Evolutionary conservation across 2,888 invertebrate species (phyloP), one percentile per base, ranked within the genome.

Genomic region (Electrophaes corylata): DNA sequence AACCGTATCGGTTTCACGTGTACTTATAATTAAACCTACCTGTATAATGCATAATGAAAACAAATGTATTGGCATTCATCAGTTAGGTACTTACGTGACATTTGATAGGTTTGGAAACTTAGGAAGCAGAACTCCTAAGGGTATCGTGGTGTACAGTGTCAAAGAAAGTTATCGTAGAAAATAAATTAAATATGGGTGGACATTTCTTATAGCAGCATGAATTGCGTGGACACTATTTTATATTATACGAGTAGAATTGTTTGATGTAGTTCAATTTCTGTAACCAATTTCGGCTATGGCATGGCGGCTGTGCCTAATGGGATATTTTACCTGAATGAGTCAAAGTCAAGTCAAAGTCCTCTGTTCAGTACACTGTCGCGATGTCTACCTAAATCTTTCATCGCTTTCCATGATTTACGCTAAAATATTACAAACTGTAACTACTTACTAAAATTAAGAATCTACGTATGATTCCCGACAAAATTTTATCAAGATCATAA

Each of bases 1-100:
- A 45, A 29, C 23, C 23, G 43, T 62, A 60, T 64, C 57, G 35
- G 33, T 57, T 55, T 49, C 60, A 59, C 52, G 51, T 51, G 48
- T 40, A 33, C n/a, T 12, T 12, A 20, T 20, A 35, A 10, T 35
- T 37, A 46, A 12, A 12, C 35, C 11, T 23, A 41, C 12, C 20
- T 12, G 5, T 18, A 19, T 19, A 4, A 11, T 18, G 47, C 43
- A 16, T 19, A 29, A 29, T 51, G 8, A 43, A 43, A 51, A 16
- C n/a, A 40, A 40, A 41, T 41, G n/a, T 33, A 41, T 51, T 26
- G 12, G 12, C n/a, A 20, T 47, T 14, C n/a, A 41, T 11, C 14
- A 14, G 12, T 5, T 43, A 26, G 14, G 14, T 19, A 46, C n/a
- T n/a, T n/a, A n/a, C 39, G 46, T 53, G 46, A 46, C 53, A 53